Evolutionary conservation across 2,888 invertebrate genomes (phyloP), one percentile per base, ranked within the genome.

Genomic region (Drosophila acutilabella): DNA sequence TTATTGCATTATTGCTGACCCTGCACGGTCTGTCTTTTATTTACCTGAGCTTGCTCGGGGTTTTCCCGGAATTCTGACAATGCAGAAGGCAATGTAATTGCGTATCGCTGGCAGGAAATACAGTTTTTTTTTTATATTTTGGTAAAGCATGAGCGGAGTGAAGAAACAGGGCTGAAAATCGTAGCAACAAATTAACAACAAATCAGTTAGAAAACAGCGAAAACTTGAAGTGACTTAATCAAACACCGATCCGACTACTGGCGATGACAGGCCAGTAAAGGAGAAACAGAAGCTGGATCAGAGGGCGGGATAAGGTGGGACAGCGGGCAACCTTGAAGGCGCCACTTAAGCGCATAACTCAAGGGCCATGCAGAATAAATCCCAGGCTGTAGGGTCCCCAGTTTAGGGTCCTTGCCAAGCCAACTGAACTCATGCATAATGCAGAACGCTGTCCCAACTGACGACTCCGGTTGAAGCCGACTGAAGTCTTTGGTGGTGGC

Each of bases 261-360:
- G 8, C 18, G 51, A 44, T 11, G 42, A 48, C 40, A 47, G 30
- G 44, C 11, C 20, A 20, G 11, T 20, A 44, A 33, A 33, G 14
- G 30, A 61, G 20, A 60, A 54, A 10, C 20, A 20, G 33, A 7
- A 23, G 8, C 30, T 16, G 26, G 11, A 26, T 16, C 14, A 11
- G 10, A 26, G 33, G 30, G 8, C 11, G 20, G 11, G 18, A 23
- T 10, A 18, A 4, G 23, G 20, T 11, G 23, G 47, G 23, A 38
- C 13, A 23, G 20, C 20, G 51, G n/a, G 52, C 42, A 83, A 85
- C 83, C 88, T 84, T 84, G 83, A 62, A 75, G 80, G 78, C 88
- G 88, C 73, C 88, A 80, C 82, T 68, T 71, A 85, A 73, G 77
- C 85, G 88, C 88, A 84, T 79, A 84, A 71, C 82, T 82, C 80